Base-by-base conservation (phyloP, 2,797 vertebrate genomes). In the Adelosebastes latens region DNA sequence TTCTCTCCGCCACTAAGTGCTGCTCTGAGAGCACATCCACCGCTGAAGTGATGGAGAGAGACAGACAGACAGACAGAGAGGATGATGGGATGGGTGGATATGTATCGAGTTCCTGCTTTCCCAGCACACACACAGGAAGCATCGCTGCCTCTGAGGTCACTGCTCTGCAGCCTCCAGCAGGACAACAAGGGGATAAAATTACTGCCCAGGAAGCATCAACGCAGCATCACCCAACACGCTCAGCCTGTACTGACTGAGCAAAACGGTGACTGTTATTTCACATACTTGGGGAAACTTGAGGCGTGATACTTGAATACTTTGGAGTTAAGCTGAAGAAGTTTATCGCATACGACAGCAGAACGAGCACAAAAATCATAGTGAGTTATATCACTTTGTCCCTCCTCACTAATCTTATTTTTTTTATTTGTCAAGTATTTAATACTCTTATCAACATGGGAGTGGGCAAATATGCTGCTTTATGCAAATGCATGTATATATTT, bases 61-160 rank as follows among this genome's bases (percentile, higher is more conserved):
- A 72, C 11, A 36, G 46, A 46, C 49, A 8, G 31, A 75, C 32
- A 3, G 27, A 49, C 22, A 6, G 14, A 31, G 70, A 74, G 68
- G 74, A 58, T 20, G 83, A 75, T 69, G 32, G 63, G 81, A 72
- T 27, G 79, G 73, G 34, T 72, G 87, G 55, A 32, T 71, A 34
- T 2, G 79, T 62, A 81, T 91, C 87, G 22, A 18, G 79, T 93
- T 89, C 29, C 90, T 74, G 87, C 75, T 68, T 82, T 82, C 49
- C 69, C 66, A 85, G 80, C 72, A 80, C 39, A 73, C 39, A 32
- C 27, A 34, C 59, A 3, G 67, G 20, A 53, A 81, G 73, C 64
- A 70, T 66, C 27, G 31, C 56, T 69, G 73, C 34, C 75, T 69
- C 53, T 11, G 25, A 76, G 77, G 73, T 62, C 82, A 32, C 58